Evolutionary conservation across 1,140 invertebrate species (phyloP), one percentile per base, ranked within the genome.

Genomic region (Drosophila rufa): DNA sequence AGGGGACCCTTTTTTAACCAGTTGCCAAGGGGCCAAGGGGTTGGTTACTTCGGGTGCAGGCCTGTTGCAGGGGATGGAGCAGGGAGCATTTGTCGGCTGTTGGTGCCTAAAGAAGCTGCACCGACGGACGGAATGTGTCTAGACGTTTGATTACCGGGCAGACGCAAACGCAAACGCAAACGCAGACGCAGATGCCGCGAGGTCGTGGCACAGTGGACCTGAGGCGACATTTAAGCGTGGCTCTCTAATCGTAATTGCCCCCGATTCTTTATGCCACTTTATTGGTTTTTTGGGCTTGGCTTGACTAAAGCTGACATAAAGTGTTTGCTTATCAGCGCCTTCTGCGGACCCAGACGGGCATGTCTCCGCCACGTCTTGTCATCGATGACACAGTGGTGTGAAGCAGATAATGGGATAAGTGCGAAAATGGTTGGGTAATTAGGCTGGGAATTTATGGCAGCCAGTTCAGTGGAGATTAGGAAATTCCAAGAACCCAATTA

Each of bases 131-230:
- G 71, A 68, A 75, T 45, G 48, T 84, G 84, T 89, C 84, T 89
- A 89, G 84, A 89, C 84, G 55, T 90, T 90, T 89, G 85, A 89
- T 89, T 89, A 89, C 84, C 85, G 80, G 75, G 61, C 75, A 71
- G 55, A 80, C 65, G 60, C 40, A 77, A 51, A 74, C 60, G 60
- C 40, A 77, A 51, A 74, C 51, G 57, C 60, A 79, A 57, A 84
- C 71, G 64, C 66, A 71, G 70, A 71, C 75, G 51, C 82, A 76
- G 75, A 75, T 59, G 56, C 73, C 65, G 65, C 67, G 51, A 77
- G 67, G 84, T 67, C 51, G 56, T 42, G 43, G 73, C 84, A 87
- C 84, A 89, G 85, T 87, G 85, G 85, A 47, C 66, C 42, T 33
- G 30, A 84, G 71, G 56, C 66, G 59, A 45, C 48, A 42, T 68